These are phyloP conservation scores for Pelochelys cantorii DNA, from an alignment of 2,797 vertebrate species.

Conservation along the genomic window DNA sequence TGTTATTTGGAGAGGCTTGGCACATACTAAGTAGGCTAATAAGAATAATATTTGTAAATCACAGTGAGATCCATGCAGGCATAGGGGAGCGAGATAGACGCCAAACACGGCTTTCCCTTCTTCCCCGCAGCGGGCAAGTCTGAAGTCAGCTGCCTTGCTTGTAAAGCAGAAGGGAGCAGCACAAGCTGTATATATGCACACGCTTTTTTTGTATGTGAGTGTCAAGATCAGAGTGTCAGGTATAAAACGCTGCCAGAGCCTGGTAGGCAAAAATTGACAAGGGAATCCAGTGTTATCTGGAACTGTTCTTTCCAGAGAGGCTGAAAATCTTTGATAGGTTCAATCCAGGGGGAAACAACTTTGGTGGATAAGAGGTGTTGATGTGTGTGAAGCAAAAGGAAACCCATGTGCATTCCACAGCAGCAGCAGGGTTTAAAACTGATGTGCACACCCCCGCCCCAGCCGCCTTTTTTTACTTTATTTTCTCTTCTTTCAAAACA, in stretches of 20 bases:
- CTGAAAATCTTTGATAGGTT: constrained; percentile 70
- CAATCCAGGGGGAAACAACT: constrained; percentile 71
- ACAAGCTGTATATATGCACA: not conserved
- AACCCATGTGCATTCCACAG: not conserved
- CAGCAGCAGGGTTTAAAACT: not conserved
- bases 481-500: not conserved
- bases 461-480: not conserved
- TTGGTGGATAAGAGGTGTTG: constrained; percentile 48
- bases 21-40: constrained; percentile 55
- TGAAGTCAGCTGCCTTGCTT: constrained; percentile 45
- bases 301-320: constrained; percentile 63
- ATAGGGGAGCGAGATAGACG: constrained; percentile 33
- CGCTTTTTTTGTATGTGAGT: not conserved
- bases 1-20: constrained; percentile 36
- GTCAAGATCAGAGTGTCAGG: constrained; percentile 33
- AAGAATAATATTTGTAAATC: constrained; percentile 60
- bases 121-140: not conserved
- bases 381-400: constrained; percentile 60
- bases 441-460: not conserved
- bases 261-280: constrained; percentile 55
- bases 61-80: constrained; percentile 57
- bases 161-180: constrained; percentile 10
- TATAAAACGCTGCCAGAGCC: constrained; percentile 22
- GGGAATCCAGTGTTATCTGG: constrained; percentile 51
- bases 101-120: constrained; percentile 47